These are phyloP conservation scores for Apostichopus japonicus DNA, from an alignment of 35 echinoderm and acorn worm genomes.

Conservation along the genomic window DNA sequence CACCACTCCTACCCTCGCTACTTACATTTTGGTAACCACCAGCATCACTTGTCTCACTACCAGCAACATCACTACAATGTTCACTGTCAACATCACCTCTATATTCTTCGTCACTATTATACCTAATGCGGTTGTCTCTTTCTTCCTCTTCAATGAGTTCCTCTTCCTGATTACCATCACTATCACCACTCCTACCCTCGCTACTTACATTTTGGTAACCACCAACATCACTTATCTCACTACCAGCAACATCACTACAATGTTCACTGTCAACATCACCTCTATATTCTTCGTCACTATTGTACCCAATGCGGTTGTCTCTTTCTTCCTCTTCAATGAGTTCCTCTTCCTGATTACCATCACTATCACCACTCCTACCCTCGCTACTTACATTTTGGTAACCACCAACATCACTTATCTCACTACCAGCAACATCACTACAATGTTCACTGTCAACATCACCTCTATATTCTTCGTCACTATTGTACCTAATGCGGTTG, in stretches of 20 bases:
- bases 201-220: no score
- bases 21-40: neutral
- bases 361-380: neutral
- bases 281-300: neutral
- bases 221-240: no score
- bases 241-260: no score
- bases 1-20: neutral
- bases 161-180: no score
- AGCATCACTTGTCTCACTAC: conserved; percentile 25
- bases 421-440: conserved; percentile 29
- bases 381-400: neutral
- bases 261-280: no score
- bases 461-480: neutral
- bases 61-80: no score
- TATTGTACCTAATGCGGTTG: neutral
- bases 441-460: no score
- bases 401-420: neutral
- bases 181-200: no score
- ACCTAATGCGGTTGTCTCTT: neutral
- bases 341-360: neutral
- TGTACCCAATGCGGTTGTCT: neutral
- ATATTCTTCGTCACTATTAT: neutral
- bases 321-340: neutral
- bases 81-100: no score
- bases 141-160: no score